Evolutionary conservation across 2,888 invertebrate genomes (phyloP).

Genomic region (Drosophila birchii): DNA sequence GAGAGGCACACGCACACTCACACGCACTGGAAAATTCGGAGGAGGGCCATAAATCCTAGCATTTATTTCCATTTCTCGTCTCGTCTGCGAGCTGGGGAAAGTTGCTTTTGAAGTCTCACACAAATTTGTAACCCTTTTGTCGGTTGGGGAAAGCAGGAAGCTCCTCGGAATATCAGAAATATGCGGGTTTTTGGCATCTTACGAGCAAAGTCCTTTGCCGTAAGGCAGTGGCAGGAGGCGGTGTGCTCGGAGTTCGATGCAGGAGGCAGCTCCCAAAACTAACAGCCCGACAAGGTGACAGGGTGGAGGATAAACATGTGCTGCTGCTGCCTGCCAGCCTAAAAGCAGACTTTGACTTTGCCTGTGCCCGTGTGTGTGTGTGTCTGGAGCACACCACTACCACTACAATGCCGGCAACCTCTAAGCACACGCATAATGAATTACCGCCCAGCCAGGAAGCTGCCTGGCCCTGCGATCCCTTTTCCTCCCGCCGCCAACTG

Average conservation of each 20-base stretch:
- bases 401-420: constrained; percentile 72
- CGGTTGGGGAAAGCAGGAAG: constrained; percentile 34
- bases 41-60: constrained; percentile 71
- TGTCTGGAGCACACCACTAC: constrained; percentile 52
- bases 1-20: constrained; percentile 4
- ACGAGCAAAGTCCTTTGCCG: constrained; percentile 49
- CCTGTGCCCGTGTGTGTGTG: constrained; percentile 6
- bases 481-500: constrained; percentile 26
- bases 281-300: constrained; percentile 29
- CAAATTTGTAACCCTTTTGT: constrained; percentile 66
- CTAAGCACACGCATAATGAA: constrained; percentile 81
- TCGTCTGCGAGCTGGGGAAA: constrained; percentile 42
- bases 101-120: constrained; percentile 74
- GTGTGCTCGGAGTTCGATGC: constrained; percentile 60
- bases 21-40: constrained; percentile 7
- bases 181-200: constrained; percentile 76
- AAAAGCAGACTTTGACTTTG: constrained; percentile 63
- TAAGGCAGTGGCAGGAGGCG: constrained; percentile 6
- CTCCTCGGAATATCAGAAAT: constrained; percentile 60
- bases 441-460: constrained; percentile 66
- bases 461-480: constrained; percentile 4
- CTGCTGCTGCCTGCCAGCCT: constrained; percentile 69
- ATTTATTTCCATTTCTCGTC: constrained; percentile 71
- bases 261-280: constrained; percentile 37
- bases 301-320: constrained; percentile 31